A percentile compares a stretch with the other conserved stretches of the same genome.
Conservation (phyloP, 2,888 invertebrate species). For the Sminthurides aquaticus region DNA sequence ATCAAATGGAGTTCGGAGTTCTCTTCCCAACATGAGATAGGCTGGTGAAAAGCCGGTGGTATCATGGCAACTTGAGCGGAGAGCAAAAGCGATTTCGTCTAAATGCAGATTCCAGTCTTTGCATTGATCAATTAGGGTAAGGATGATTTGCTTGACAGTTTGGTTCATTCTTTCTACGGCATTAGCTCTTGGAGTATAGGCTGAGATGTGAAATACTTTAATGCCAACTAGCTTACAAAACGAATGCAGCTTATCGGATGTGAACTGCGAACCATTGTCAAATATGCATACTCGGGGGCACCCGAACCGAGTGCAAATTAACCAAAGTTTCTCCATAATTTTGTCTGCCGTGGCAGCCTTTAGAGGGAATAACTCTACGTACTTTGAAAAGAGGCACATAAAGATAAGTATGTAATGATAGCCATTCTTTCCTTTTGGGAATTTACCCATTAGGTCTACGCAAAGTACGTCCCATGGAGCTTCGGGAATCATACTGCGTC, state of each 20-base stretch:
- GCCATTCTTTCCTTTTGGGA: no score
- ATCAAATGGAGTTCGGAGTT: slow-evolving; percentile 24
- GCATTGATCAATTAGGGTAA: no score
- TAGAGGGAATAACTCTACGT: no score
- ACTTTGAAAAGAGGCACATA: no score
- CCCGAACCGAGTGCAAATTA: no score
- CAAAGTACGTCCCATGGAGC: no score
- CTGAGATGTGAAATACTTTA: slow-evolving; percentile 20
- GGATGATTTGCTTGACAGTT: slow-evolving; percentile 24
- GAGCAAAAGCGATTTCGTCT: slow-evolving; percentile 22
- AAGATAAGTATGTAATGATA: no score
- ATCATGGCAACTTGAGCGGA: slow-evolving; percentile 14
- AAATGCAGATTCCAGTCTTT: slow-evolving; percentile 27
- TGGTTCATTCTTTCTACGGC: slow-evolving; percentile 26
- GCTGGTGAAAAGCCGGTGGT: slow-evolving; percentile 23
- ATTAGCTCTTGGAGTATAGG: slow-evolving; percentile 27
- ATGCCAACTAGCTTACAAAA: slow-evolving; percentile 18
- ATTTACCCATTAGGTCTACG: no score
- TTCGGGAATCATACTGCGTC: no score
- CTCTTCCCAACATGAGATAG: slow-evolving; percentile 26
- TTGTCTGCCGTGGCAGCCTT: no score
- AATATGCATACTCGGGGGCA: no score
- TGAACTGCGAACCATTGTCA: slow-evolving; percentile 27
- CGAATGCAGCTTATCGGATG: not conserved
- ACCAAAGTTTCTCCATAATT: no score